Base-by-base conservation (phyloP, 2,888 invertebrate genomes). In the Scelioninae gen. 1 region DNA sequence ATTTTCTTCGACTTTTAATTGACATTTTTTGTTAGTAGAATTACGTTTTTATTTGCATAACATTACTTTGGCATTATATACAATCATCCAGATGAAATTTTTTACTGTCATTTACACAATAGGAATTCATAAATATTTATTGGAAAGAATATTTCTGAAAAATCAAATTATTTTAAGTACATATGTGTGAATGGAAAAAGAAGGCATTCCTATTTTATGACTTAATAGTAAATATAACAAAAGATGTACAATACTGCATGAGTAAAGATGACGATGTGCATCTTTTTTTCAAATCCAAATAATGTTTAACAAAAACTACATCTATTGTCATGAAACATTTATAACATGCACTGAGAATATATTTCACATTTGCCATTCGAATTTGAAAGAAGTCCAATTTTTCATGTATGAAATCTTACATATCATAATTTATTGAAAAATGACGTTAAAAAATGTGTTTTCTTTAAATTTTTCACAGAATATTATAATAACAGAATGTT, bases 101-200 rank as follows among this genome's bases (percentile, higher is more conserved):
- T 55, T 55, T 31, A 47, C 45, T 15, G 45, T 47, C 15, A 43
- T 47, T 47, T 15, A 47, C 60, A 45, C 45, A 62, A 62, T 62
- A 23, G 13, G 31, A 62, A 45, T 62, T 62, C 31, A 62, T 43
- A 45, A 45, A 62, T 45, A 62, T 40, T 45, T 62, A 62, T 62
- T 16, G 15, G 31, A 62, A 9, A 29, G 0, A 9, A 58, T 31
- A 32, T 7, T 31, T 55, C 32, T 2, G 31, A 32, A 32, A 13
- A 5, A 51, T 51, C 5, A 47, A 15, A 9, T 13, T 43, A n/a
- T 47, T 47, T 47, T 47, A 47, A 47, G 45, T 47, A 47, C 45
- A 3, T 47, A 3, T 15, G 1, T 43, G 43, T 43, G n/a, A 6
- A 38, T 1, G 38, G 7, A 47, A 7, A 47, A 15, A 15, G 2